Evolutionary conservation across 2,113 vertebrate genomes (phyloP), one percentile per base, ranked within the genome.

Genomic region (Eolophus roseicapilla): DNA sequence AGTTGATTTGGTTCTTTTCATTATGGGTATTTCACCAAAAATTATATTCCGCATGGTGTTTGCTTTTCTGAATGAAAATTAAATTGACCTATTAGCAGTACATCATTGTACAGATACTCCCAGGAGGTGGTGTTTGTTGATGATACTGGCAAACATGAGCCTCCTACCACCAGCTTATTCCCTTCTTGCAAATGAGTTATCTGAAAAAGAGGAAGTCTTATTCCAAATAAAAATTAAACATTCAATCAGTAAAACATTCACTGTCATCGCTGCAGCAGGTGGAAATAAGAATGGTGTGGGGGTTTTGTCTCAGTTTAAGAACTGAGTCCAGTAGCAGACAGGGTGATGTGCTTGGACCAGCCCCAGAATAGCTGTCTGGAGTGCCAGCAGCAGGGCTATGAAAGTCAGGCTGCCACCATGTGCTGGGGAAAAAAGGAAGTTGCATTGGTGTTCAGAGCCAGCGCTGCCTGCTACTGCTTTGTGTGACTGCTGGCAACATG

Each of bases 301-400:
- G 19, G 6, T 21, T 59, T 85, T 79, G 6, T 55, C 55, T 55
- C 4, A 1, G 27, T 68, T 57, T 12, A 37, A 57, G 50, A 57
- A 28, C 31, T 41, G 35, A 69, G 13, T 64, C 14, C 53, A 7
- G 5, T 29, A n/a, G 29, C 55, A 28, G 2, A 1, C 27, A 39
- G 17, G n/a, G 49, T 46, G 17, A 39, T 29, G 68, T 35, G 28
- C 49, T 44, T 0, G 0, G 17, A 39, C 6, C 17, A 70, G 37
- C 9, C 50, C 28, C 67, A 24, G 2, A n/a, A 53, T 8, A 6
- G 0, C 53, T 25, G 16, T 0, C 67, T 64, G 25, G 39, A 63
- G 33, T 17, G 2, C 46, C 2, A 5, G 29, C 29, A 41, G 18
- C 2, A 1, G 19, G 13, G 16, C 29, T 59, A 31, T 0, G 1